Percentiles rank a stretch among this genome's conserved stretches.
These are phyloP conservation scores for Menura novaehollandiae DNA, from an alignment of 2,113 vertebrate species.

Conservation along the genomic window DNA sequence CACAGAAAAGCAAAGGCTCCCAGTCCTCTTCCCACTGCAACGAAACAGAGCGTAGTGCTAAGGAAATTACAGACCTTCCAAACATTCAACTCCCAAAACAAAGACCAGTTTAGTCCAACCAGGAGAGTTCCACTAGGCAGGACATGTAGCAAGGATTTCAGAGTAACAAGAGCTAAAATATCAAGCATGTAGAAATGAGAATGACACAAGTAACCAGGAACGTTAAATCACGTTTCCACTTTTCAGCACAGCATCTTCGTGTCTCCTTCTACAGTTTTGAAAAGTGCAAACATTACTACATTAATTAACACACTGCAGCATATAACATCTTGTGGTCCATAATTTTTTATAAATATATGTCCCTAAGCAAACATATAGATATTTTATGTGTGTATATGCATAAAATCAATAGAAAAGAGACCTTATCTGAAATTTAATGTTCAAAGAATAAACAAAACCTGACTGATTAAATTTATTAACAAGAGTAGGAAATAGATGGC, in stretches of 20 bases:
- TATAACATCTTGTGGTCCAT: neutral
- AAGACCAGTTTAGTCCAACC: neutral
- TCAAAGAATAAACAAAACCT: neutral
- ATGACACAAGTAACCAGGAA: neutral
- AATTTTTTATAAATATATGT: neutral
- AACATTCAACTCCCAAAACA: neutral
- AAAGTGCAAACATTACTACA: neutral
- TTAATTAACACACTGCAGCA: neutral
- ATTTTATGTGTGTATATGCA: neutral
- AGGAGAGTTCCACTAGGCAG: neutral
- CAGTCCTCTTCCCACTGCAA: neutral
- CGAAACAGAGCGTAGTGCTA: accelerated
- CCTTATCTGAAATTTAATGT: neutral
- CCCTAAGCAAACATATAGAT: neutral
- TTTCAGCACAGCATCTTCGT: neutral
- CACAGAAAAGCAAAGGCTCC: neutral
- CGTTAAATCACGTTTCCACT: neutral
- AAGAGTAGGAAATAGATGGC: neutral
- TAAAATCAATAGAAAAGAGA: neutral
- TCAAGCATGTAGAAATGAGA: neutral
- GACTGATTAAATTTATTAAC: neutral
- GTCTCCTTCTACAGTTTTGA: neutral
- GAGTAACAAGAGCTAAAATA: neutral
- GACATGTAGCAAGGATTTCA: neutral
- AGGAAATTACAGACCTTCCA: neutral